Percentiles rank a stretch among this genome's conserved stretches.
phyloP scores from a whole-genome alignment of 2,797 vertebrate species.

The Oreonectes daqikongensis region DNA sequence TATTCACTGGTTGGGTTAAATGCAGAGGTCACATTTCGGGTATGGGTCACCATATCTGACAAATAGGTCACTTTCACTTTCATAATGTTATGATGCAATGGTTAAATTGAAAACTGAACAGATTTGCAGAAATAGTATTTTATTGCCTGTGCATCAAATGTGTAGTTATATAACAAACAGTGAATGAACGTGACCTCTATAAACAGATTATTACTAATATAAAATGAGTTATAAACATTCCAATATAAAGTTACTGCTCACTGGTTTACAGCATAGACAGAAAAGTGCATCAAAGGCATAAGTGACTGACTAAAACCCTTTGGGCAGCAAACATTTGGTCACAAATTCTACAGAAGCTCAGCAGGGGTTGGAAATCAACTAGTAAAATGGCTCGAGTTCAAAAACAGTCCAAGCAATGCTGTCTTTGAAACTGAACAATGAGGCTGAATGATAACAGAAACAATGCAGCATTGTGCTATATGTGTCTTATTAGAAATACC shows the following conservation, averaged over 20 bases:
- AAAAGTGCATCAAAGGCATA: background rate
- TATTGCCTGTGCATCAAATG: no score
- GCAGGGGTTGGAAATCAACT: slow-evolving; percentile 8
- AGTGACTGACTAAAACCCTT: background rate
- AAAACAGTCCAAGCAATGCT: background rate
- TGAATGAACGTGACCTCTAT: background rate
- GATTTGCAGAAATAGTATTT: no score
- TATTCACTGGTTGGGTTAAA: no score
- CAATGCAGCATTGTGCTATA: background rate
- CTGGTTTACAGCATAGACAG: slow-evolving; percentile 1
- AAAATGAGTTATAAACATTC: background rate
- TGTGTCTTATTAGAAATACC: background rate
- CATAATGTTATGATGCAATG: no score
- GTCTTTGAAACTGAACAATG: background rate
- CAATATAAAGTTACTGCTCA: background rate
- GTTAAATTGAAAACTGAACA: no score
- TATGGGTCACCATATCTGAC: no score
- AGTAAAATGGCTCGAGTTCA: background rate
- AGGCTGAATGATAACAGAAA: background rate
- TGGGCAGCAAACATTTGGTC: slow-evolving; percentile 24
- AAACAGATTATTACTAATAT: background rate
- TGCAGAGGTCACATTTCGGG: no score
- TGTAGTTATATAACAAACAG: no score
- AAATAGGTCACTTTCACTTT: no score
- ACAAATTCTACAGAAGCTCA: slow-evolving; percentile 10